Base-by-base conservation (phyloP, 2,113 vertebrate species). In the Xiphophorus maculatus region DNA sequence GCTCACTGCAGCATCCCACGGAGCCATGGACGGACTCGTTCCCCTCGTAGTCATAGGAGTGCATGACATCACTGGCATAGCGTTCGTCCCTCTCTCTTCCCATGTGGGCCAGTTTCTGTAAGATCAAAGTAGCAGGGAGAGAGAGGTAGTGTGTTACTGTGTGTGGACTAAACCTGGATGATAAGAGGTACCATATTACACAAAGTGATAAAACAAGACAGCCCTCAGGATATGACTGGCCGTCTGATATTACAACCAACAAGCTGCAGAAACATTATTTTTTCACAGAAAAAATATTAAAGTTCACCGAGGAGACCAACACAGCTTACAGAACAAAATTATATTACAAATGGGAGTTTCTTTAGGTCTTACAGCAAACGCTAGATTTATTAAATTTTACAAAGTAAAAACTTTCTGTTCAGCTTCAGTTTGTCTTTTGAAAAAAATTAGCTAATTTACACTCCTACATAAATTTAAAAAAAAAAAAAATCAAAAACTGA, bases 1-100 rank as follows among this genome's bases (percentile, higher is more conserved):
- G 82, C 64, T 97, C 94, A 51, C 96, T 97, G 94, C 96, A 98
- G 90, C 96, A 97, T 66, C 96, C 97, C 40, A 98, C 93, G 0
- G 97, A 98, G 63, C 96, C 96, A 3, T 96, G 95, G 25, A 90
- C 42, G 0, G 97, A 97, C 81, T 96, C 96, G 87, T 79, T 92
- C 76, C 97, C 96, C 94, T 98, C 97, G n/a, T 94, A 96, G 44
- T 94, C 92, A 80, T 97, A 97, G 4, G 93, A 63, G 80, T 95
- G 95, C 29, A 95, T 78, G 73, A 95, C 93, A 91, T 98, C 96
- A 42, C 96, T 94, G 0, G 95, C 95, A 42, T 93, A 96, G 10
- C 85, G 78, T 0, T 29, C 88, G 0, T 91, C 89, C 3, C 35
- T 84, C 25, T 83, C 84, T 0, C 6, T 40, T 63, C 63, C 76